Evolutionary conservation across 1,140 invertebrate species (phyloP), one percentile per base, ranked within the genome.

Genomic region (Spodoptera frugiperda): DNA sequence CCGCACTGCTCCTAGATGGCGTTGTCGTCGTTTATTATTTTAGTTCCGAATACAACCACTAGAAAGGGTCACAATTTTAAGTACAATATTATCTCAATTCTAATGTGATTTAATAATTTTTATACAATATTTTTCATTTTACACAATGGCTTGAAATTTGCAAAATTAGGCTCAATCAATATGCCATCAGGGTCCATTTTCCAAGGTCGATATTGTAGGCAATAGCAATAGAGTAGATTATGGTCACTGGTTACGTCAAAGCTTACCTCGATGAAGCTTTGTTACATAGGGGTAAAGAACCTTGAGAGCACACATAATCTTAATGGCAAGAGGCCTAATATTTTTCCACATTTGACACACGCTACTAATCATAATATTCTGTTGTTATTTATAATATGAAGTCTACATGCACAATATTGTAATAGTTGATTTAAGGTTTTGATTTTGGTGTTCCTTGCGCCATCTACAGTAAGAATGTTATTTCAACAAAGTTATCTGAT

Each of bases 271-370:
- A 21, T 14, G 11, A 57, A 30, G 11, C 54, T 30, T 39, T 57
- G 25, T 30, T 25, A 57, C 54, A 25, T 14, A 57, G 25, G 21
- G 54, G 21, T 21, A 25, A 1, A 57, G 54, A 12, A 25, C 25
- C 54, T 57, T 57, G 25, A 57, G 54, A 21, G 21, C 21, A 55
- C 19, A 19, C 54, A 54, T 54, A 30, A 30, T 57, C 54, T 57
- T 14, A 57, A 30, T 14, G 5, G 21, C 12, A 25, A 30, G 6
- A 39, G 17, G 9, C 54, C 17, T 10, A 54, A 54, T 30, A 57
- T 25, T 14, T 57, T 25, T n/a, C 25, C 21, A 25, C 21, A 57
- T 57, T 57, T 57, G 21, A 1, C 12, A 17, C 54, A 57, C 21
- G 12, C 17, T 9, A 25, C 15, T 30, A 57, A 21, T 12, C 8